Base-by-base conservation (phyloP, 1,140 invertebrate species). In the Amyelois transitella region DNA sequence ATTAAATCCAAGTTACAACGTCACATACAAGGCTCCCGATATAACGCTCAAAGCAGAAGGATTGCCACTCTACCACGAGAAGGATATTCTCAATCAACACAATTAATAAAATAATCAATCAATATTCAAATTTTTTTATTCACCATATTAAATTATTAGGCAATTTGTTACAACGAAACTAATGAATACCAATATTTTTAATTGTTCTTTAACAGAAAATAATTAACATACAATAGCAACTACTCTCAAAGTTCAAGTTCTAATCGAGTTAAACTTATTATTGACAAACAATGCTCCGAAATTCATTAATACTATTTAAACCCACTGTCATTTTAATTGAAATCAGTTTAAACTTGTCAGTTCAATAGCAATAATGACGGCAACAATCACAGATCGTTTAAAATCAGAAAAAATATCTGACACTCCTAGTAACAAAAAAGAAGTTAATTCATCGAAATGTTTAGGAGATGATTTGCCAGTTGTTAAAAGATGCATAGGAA, bases 401-500 rank as follows among this genome's bases (percentile, higher is more conserved):
- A 38, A 38, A n/a, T 1, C 32, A 3, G n/a, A 38, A 14, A 6
- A 38, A 1, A 8, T 38, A 4, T 38, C 32, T 14, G 32, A 38
- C 17, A 14, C 17, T 38, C 32, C n/a, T 14, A 2, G 0, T 38
- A 14, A 38, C n/a, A 38, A 14, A 14, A 14, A 38, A 14, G 17
- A 2, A 14, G 32, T 14, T 14, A 38, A 38, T n/a, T n/a, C n/a
- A 38, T 12, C 1, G 12, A 28, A 3, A 28, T 14, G 32, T 14
- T 0, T 2, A 38, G n/a, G 17, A 2, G 32, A 38, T 14, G n/a
- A 38, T 28, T 28, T 12, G n/a, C 32, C 32, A 38, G 28, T n/a
- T 17, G 43, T 48, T n/a, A n/a, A n/a, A 12, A 55, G 62, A 60
- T 53, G 53, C 18, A 76, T 88, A 25, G 89, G 89, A 44, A 91